These are phyloP conservation scores for Lasioglossum malachurum DNA, from an alignment of 2,888 invertebrate genomes.

Conservation along the genomic window DNA sequence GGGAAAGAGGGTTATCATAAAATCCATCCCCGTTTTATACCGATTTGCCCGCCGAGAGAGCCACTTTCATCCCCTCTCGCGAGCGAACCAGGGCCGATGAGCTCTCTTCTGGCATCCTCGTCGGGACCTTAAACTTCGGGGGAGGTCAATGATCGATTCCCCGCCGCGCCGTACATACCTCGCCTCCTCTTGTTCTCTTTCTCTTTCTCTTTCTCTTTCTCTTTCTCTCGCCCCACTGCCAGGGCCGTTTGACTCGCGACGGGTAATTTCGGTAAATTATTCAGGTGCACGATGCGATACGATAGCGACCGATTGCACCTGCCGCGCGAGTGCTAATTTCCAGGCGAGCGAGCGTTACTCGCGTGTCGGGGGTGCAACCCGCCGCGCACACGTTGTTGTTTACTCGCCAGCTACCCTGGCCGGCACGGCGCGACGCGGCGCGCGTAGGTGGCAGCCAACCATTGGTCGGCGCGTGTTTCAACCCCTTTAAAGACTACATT, in stretches of 20 bases:
- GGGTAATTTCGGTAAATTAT: slow-evolving; percentile 44
- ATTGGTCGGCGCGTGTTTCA: neutral
- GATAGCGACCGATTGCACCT: slow-evolving; percentile 51
- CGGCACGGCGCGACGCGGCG: neutral
- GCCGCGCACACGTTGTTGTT: slow-evolving; percentile 25
- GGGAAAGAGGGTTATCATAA: slow-evolving; percentile 44
- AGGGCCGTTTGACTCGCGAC: slow-evolving; percentile 20
- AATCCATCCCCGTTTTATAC: slow-evolving; percentile 37
- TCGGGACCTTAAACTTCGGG: slow-evolving; percentile 75
- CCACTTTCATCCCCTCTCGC: slow-evolving; percentile 67
- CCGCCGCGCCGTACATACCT: slow-evolving; percentile 7
- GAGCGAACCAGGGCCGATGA: slow-evolving; percentile 61
- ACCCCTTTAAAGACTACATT: slow-evolving; percentile 2
- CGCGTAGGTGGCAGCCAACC: neutral
- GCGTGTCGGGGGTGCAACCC: slow-evolving; percentile 6
- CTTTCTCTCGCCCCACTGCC: neutral
- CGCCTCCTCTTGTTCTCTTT: neutral
- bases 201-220: neutral
- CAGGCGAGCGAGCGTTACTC: neutral
- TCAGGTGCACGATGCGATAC: slow-evolving; percentile 36
- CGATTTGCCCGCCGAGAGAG: slow-evolving; percentile 30
- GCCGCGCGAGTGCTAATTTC: slow-evolving; percentile 50
- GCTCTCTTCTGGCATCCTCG: slow-evolving; percentile 60
- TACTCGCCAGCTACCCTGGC: slow-evolving; percentile 17
- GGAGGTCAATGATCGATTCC: slow-evolving; percentile 72